Base-by-base conservation (phyloP, 2,113 vertebrate species). In the Scortum barcoo region DNA sequence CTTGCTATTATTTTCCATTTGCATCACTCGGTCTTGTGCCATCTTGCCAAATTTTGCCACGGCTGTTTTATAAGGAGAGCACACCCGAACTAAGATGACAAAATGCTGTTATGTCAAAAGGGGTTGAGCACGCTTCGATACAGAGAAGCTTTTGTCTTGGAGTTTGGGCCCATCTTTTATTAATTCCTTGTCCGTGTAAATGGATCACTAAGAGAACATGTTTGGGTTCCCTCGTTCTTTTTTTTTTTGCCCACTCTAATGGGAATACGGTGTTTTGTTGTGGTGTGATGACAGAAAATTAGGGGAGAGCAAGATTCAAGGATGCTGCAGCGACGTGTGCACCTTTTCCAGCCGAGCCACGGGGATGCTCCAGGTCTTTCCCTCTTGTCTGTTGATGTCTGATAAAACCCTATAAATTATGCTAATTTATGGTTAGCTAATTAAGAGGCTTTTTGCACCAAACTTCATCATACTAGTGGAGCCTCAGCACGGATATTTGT, bases 121-220 rank as follows among this genome's bases (percentile, higher is more conserved):
- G 20, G 16, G n/a, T 63, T 48, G 67, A 67, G 46, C 44, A 63
- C 72, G 44, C n/a, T 11, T 77, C 63, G 50, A 65, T 33, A 70
- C 50, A 54, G 50, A 84, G 67, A 67, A 83, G 81, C 90, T 83
- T 80, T 75, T 84, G 78, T 77, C 79, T 78, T 50, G 65, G 62
- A 46, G 68, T 54, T 80, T 46, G 26, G 51, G 14, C 38, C 80
- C 79, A 68, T 88, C 48, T 75, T 80, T 88, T 81, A 83, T 85
- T 85, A n/a, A 81, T 81, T 76, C 44, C 56, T 66, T 70, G 33
- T 71, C 61, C n/a, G 11, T 77, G 54, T 77, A 72, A 85, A 72
- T 54, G 62, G 28, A 72, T 87, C 71, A 65, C 7, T n/a, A 53
- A 28, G 61, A 56, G 61, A 76, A 69, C 72, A 72, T 63, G 69